Conservation (phyloP, 2,888 invertebrate species). For the Hipparchia sbordonii region DNA sequence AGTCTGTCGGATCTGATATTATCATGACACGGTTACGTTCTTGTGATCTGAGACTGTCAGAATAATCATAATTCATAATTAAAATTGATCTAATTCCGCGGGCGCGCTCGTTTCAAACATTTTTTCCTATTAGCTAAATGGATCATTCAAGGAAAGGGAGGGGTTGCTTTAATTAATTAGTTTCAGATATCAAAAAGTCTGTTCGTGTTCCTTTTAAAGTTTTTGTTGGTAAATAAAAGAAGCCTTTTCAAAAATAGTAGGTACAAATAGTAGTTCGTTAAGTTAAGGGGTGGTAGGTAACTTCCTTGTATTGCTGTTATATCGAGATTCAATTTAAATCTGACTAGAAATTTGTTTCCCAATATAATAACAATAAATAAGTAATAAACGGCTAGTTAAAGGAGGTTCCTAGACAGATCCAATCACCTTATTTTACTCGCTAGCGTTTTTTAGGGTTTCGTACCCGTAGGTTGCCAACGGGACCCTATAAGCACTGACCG, state of each 20-base stretch:
- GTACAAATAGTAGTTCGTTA: no score
- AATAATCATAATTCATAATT: constrained; percentile 21
- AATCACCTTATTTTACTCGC: not conserved
- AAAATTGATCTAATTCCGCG: constrained; percentile 28
- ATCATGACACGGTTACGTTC: constrained; percentile 17
- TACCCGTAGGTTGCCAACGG: no score
- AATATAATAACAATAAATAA: not conserved
- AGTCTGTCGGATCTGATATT: constrained; percentile 7
- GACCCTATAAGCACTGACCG: no score
- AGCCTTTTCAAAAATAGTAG: no score
- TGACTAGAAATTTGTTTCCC: no score
- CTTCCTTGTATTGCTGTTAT: no score
- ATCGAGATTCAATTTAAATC: no score
- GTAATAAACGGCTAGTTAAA: not conserved
- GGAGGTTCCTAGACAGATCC: not conserved
- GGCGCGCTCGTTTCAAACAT: constrained; percentile 2
- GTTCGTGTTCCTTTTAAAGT: no score
- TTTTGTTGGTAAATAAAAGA: no score
- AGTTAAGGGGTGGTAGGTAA: no score
- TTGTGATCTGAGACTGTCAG: not conserved
- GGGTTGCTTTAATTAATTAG: constrained; percentile 21
- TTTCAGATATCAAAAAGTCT: not conserved
- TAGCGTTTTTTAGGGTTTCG: no score
- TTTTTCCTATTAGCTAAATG: constrained; percentile 30
- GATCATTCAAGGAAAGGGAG: constrained; percentile 20